Evolutionary conservation across 2,113 vertebrate species (phyloP), one percentile per base, ranked within the genome.

Genomic region (Sinocyclocheilus anophthalmus): DNA sequence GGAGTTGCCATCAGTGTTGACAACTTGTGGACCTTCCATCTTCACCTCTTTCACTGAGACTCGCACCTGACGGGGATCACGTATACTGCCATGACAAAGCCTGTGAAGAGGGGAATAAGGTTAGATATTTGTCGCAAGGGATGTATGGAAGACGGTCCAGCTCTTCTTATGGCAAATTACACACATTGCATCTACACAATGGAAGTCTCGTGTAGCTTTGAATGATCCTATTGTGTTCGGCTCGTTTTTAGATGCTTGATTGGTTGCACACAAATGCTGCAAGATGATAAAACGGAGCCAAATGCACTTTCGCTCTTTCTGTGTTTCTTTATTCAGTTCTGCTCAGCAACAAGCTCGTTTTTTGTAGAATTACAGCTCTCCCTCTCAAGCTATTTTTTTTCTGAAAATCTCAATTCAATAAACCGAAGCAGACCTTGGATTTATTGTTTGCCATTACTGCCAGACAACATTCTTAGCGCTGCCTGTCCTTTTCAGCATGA

Each of bases 1-100:
- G 5, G 97, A 97, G 86, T 96, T 97, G 0, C 95, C 95, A 81
- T 96, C 95, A 0, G 84, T 90, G 0, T 94, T 92, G 84, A 95
- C 70, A 4, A 94, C 94, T 72, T 50, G 45, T 0, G 24, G 37
- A 20, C 96, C 91, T 0, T 92, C 93, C 93, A 91, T 94, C 1
- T 11, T 63, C 88, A 77, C 48, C 16, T 85, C 81, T 76, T 39
- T 75, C n/a, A 79, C 55, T 50, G 39, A 26, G 11, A 42, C 61
- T 85, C 67, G 67, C 63, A 67, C 18, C 48, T 81, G 67, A 63
- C 12, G 24, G n/a, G 24, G 45, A 37, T 39, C 39, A 24, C 16
- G 4, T 30, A n/a, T 39, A 14, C 10, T 69, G 55, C 61, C 76
- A 75, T 83, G n/a, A 9, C 24, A 65, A 45, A 55, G 9, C 84